Conservation (phyloP, 2,888 invertebrate genomes). For the Oscheius sp. region DNA sequence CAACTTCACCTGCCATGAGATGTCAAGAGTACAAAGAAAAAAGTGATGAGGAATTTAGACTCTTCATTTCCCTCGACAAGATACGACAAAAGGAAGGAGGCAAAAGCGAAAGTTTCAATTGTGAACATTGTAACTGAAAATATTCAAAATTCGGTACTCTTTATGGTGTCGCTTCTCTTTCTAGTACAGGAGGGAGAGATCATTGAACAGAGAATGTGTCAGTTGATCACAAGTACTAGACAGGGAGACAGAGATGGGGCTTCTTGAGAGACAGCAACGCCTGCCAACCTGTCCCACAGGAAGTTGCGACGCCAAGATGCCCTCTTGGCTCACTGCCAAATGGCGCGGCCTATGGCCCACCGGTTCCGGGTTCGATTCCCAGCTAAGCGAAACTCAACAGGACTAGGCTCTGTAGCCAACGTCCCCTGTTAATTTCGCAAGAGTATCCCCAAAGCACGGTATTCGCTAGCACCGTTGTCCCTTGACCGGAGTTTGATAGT, state of each 20-base stretch:
- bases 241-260: too few relatives aligned
- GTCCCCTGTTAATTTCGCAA: conserved; percentile 8
- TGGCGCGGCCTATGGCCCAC: background rate
- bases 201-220: background rate
- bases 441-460: background rate
- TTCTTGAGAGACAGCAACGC: too few relatives aligned
- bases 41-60: too few relatives aligned
- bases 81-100: too few relatives aligned
- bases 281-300: background rate
- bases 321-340: conserved; percentile 6
- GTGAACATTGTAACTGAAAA: too few relatives aligned
- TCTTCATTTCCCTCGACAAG: too few relatives aligned
- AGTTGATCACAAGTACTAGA: background rate
- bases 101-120: too few relatives aligned
- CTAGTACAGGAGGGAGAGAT: background rate
- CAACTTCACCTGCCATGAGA: too few relatives aligned
- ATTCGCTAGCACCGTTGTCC: conserved; percentile 4
- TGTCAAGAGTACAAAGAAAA: too few relatives aligned
- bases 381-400: background rate
- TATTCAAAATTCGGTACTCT: too few relatives aligned
- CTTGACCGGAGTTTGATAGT: background rate
- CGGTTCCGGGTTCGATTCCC: background rate
- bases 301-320: too few relatives aligned
- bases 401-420: background rate
- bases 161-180: too few relatives aligned